Evolutionary conservation across 2,888 invertebrate genomes (phyloP).

Genomic region (Allygus modestus): DNA sequence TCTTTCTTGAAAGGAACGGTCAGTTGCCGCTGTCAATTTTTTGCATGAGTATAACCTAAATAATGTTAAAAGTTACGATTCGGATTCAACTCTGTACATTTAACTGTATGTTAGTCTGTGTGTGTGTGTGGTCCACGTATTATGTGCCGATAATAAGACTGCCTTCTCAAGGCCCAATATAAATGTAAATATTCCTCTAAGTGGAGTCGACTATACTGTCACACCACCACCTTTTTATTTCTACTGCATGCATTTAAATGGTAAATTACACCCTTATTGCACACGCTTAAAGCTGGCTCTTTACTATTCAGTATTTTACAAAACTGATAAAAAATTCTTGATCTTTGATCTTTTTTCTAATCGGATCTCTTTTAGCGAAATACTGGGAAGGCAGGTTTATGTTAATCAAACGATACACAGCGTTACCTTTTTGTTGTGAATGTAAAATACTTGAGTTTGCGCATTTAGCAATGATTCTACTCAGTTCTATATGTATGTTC

Average conservation of each 20-base stretch:
- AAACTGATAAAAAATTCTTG: not conserved
- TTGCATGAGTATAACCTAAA: too few species aligned
- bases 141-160: conserved; percentile 2
- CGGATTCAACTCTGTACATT: not conserved
- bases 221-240: conserved; percentile 18
- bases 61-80: too few species aligned
- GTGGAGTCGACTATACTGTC: conserved; percentile 29
- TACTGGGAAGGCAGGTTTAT: too few species aligned
- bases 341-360: not conserved
- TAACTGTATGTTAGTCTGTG: too few species aligned
- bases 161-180: conserved; percentile 17
- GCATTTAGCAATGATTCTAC: too few species aligned
- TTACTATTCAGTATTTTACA: conserved; percentile 32
- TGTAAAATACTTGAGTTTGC: too few species aligned
- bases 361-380: not conserved
- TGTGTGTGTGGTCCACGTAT: conserved; percentile 6
- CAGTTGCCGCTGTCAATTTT: too few species aligned
- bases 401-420: too few species aligned
- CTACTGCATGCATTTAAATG: conserved; percentile 42
- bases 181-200: conserved; percentile 36
- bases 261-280: conserved; percentile 21
- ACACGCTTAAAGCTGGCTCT: not conserved
- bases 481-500: too few species aligned
- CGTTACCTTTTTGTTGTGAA: too few species aligned
- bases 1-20: too few species aligned